phyloP scores from a whole-genome alignment of 2,888 invertebrate species.

The Epiblema foenella region DNA sequence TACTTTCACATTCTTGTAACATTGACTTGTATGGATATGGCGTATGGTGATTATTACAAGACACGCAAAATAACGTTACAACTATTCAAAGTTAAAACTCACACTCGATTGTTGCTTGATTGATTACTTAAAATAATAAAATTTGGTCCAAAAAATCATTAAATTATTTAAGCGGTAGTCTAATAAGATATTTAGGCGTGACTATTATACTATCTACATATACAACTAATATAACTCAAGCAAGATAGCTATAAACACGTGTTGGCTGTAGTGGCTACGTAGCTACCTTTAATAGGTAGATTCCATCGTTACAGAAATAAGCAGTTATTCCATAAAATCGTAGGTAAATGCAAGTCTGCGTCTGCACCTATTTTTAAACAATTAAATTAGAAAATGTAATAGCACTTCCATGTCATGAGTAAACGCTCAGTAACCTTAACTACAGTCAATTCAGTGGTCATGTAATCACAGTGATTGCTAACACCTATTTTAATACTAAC shows the following conservation, averaged over 20 bases:
- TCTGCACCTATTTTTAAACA: not conserved
- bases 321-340: not conserved
- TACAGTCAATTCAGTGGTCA: slow-evolving; percentile 27
- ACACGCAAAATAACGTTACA: slow-evolving; percentile 10
- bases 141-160: slow-evolving; percentile 36
- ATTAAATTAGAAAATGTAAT: not conserved
- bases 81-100: slow-evolving; percentile 3
- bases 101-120: slow-evolving; percentile 11
- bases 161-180: slow-evolving; percentile 23
- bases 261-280: not conserved
- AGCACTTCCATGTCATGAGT: slow-evolving; percentile 26
- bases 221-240: not conserved
- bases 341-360: not conserved
- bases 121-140: slow-evolving; percentile 12
- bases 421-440: slow-evolving; percentile 1
- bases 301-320: not conserved
- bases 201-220: slow-evolving; percentile 1
- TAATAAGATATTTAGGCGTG: slow-evolving; percentile 8
- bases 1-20: slow-evolving; percentile 5
- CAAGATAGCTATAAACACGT: not conserved
- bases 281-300: not conserved
- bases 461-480: slow-evolving; percentile 27
- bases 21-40: no score
- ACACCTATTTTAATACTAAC: slow-evolving; percentile 14
- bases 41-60: slow-evolving; percentile 34